Evolutionary conservation across 2,797 vertebrate genomes (phyloP), one percentile per base, ranked within the genome.

Genomic region (Aphelocoma californica): DNA sequence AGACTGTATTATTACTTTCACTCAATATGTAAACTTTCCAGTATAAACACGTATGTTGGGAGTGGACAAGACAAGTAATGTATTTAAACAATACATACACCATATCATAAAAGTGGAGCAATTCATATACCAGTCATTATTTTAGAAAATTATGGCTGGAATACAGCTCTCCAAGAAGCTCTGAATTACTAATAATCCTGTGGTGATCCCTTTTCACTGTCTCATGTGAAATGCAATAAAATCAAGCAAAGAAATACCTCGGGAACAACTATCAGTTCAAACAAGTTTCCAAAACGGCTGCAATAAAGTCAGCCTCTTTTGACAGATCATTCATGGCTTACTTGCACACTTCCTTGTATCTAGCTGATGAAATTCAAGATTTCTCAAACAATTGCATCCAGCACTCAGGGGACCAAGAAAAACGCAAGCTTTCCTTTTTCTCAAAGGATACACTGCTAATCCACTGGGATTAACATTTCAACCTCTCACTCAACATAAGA

Each of bases 391-490:
- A 96, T 66, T 34, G 18, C 58, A 88, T 71, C 73, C 44, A 94
- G 38, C 51, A 38, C 77, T 93, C 64, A 51, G 44, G 92, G 79
- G 32, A 93, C 65, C 53, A 88, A 77, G 51, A 84, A 95, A 95
- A 97, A 79, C 2, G 3, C 40, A 86, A 84, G 83, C 60, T 64
- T 95, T 92, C 79, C 58, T 92, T 94, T 85, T 86, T 93, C 95
- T 94, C 80, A 91, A 66, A 86, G 74, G 91, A 95, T 61, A 96
- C 58, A 58, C 56, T 0, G 0, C 67, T 97, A 97, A 97, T 97
- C 95, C 96, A 93, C 50, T 29, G 70, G 91, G 94, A 84, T 97
- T 97, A 97, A 96, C 93, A 92, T 96, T 97, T 96, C 92, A 97
- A 94, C 97, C 90, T 96, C 85, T 95, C 86, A 94, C 95, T 94